Evolutionary conservation across 2,797 vertebrate species (phyloP).

Genomic region (Molossus molossus): DNA sequence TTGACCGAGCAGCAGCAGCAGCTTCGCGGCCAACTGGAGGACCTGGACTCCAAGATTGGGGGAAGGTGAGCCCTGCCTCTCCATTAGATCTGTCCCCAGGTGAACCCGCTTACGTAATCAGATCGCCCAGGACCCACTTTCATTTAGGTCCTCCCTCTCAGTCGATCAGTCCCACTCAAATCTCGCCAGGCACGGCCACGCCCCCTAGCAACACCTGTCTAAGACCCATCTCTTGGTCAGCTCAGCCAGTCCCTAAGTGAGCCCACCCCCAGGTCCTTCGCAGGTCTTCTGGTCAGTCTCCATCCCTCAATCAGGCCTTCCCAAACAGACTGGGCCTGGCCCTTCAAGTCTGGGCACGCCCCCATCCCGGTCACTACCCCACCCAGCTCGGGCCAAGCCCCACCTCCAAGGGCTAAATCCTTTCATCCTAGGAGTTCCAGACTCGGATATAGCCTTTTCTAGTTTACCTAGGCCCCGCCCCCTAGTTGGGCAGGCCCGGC

Average conservation of each 20-base stretch:
- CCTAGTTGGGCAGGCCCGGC: not conserved
- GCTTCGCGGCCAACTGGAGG: constrained; percentile 88
- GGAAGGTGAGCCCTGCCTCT: constrained; percentile 90
- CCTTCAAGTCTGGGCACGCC: not conserved
- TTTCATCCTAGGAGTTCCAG: not conserved
- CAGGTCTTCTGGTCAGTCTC: not conserved
- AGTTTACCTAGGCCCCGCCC: not conserved
- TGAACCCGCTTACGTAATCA: not conserved
- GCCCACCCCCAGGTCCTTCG: not conserved
- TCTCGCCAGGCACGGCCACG: not conserved
- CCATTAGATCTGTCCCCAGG: not conserved
- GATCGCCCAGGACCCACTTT: not conserved
- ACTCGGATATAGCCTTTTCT: not conserved
- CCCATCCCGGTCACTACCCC: not conserved
- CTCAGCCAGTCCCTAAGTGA: not conserved
- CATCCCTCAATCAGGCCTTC: not conserved
- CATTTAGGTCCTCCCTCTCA: not conserved
- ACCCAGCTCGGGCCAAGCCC: not conserved
- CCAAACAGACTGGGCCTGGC: not conserved
- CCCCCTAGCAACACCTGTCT: not conserved
- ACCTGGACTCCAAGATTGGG: constrained; percentile 89
- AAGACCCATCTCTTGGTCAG: not conserved
- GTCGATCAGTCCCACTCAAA: not conserved
- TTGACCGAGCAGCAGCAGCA: constrained; percentile 90
- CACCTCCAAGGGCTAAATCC: not conserved